A percentile compares a stretch with the other conserved stretches of the same genome.
Conservation (phyloP, 37 sponge, comb jelly and placozoan species). For the Theonella swinhoei region DNA sequence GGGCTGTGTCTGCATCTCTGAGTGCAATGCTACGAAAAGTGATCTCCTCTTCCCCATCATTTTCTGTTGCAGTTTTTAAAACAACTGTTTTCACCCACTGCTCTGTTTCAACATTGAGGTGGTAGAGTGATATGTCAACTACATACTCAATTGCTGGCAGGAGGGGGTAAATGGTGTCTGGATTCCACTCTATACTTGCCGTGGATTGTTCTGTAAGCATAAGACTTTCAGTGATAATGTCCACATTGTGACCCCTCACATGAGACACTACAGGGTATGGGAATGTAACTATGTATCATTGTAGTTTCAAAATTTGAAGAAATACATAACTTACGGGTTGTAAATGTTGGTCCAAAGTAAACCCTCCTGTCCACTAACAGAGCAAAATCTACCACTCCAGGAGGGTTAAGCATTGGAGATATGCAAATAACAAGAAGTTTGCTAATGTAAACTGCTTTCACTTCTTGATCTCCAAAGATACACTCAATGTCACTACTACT, state of each 20-base stretch:
- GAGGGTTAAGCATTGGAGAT: too few relatives aligned
- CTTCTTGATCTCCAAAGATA: constrained; percentile 11
- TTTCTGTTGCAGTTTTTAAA: background rate
- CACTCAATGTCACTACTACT: constrained; percentile 3
- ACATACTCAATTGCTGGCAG: background rate
- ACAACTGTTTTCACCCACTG: background rate
- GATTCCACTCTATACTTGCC: constrained; percentile 19
- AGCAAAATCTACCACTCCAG: background rate
- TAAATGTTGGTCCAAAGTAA: background rate
- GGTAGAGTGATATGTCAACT: constrained; percentile 16
- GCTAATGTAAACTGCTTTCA: constrained; percentile 13
- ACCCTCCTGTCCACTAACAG: background rate
- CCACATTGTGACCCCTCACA: constrained; percentile 4
- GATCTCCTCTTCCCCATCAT: constrained; percentile 12
- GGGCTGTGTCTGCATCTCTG: background rate
- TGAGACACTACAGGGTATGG: constrained; percentile 13
- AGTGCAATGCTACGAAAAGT: constrained; percentile 10
- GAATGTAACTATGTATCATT: background rate
- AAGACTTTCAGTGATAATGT: constrained; percentile 10
- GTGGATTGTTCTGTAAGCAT: background rate
- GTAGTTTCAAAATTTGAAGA: too few relatives aligned
- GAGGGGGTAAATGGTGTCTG: constrained; percentile 16
- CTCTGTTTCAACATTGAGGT: background rate
- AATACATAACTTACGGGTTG: constrained; percentile 24
- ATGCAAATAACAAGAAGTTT: constrained; percentile 2